These are phyloP conservation scores for Thaumetopoea pityocampa DNA, from an alignment of 1,140 invertebrate genomes.

Conservation along the genomic window DNA sequence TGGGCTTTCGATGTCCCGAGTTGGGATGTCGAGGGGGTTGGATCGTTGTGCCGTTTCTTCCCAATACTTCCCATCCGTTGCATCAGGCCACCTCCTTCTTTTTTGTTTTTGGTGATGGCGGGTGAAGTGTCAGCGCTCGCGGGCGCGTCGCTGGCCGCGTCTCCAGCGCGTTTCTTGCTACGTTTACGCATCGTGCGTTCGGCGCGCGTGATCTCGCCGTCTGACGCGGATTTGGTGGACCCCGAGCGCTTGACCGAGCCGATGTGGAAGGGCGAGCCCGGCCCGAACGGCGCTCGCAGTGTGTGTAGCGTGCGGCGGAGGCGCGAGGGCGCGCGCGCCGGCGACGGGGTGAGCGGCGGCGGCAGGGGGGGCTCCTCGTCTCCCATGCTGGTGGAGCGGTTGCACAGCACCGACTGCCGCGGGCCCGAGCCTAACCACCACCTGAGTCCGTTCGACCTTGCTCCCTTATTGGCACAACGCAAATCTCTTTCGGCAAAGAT, in stretches of 20 bases:
- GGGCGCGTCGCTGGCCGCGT: constrained; percentile 40
- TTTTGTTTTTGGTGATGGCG: constrained; percentile 47
- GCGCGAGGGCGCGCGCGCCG: constrained; percentile 38
- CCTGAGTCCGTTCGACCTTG: constrained; percentile 34
- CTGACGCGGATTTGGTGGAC: constrained; percentile 59
- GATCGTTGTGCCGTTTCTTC: constrained; percentile 36
- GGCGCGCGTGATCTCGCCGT: constrained; percentile 56
- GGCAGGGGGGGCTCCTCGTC: constrained; percentile 41
- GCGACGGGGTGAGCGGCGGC: constrained; percentile 27
- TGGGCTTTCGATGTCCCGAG: too few species aligned
- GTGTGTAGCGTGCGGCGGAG: constrained; percentile 58
- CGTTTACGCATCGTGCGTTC: constrained; percentile 69
- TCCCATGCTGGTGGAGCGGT: constrained; percentile 45
- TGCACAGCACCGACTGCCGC: constrained; percentile 51
- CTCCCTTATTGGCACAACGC: constrained; percentile 39
- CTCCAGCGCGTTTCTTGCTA: constrained; percentile 48
- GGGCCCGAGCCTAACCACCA: constrained; percentile 15
- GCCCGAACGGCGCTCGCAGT: constrained; percentile 65
- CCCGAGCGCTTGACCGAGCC: constrained; percentile 57
- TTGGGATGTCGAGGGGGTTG: constrained; percentile 12
- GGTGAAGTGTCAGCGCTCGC: constrained; percentile 53
- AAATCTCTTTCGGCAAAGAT: too few species aligned
- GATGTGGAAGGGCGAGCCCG: constrained; percentile 66
- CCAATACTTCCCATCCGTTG: constrained; percentile 53
- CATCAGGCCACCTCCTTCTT: constrained; percentile 34